These are phyloP conservation scores for Chironomus tentans DNA, from an alignment of 2,888 invertebrate genomes.

Conservation along the genomic window DNA sequence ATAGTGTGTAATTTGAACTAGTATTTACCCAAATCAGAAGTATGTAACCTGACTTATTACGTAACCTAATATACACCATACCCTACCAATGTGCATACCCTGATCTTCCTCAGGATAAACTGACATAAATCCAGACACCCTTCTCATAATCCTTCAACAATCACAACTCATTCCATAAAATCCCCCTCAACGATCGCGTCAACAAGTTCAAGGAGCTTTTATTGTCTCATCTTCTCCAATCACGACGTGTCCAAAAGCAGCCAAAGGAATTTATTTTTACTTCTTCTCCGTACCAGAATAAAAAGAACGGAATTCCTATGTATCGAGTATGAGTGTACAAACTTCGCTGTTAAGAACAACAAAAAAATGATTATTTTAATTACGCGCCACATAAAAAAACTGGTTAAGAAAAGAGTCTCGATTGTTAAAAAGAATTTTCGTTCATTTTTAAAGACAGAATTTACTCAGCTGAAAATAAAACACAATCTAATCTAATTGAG, in stretches of 20 bases:
- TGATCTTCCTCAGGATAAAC: too few species aligned
- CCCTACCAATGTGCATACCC: too few species aligned
- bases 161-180: too few species aligned
- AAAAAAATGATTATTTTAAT: constrained; percentile 6
- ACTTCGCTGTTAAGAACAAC: background rate
- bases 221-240: too few species aligned
- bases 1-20: too few species aligned
- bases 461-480: background rate
- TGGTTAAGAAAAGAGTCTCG: background rate
- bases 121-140: too few species aligned
- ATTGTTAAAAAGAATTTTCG: background rate
- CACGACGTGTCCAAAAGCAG: too few species aligned
- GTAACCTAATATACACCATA: too few species aligned
- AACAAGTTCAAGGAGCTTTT: background rate
- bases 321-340: background rate
- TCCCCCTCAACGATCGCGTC: background rate
- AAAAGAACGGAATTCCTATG: background rate
- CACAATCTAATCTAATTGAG: background rate
- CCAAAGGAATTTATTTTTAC: too few species aligned
- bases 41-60: too few species aligned
- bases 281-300: background rate
- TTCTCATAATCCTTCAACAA: too few species aligned
- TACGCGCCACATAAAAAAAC: constrained; percentile 12
- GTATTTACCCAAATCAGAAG: too few species aligned
- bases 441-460: background rate